These are phyloP conservation scores for Aphidoletes aphidimyza DNA, from an alignment of 2,888 invertebrate species.

Conservation along the genomic window DNA sequence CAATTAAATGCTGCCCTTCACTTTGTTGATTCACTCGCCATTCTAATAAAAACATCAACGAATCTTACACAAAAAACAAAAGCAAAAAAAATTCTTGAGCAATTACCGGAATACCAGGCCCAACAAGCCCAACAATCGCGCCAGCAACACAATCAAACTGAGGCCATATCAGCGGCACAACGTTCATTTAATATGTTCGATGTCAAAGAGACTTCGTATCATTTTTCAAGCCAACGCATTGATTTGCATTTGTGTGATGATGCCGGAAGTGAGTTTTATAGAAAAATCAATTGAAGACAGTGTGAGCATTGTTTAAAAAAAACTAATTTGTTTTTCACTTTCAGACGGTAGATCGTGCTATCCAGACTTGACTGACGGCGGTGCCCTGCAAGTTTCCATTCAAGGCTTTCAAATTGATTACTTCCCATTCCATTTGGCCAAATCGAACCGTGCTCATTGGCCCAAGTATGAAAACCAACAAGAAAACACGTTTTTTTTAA, in stretches of 20 bases:
- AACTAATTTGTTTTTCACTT: too few relatives aligned
- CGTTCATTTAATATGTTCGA: slow-evolving; percentile 87
- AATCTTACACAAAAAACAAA: slow-evolving; percentile 82
- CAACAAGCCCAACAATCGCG: slow-evolving; percentile 73
- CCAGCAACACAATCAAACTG: slow-evolving; percentile 63
- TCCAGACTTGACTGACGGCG: slow-evolving; percentile 87
- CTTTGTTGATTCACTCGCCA: slow-evolving; percentile 85
- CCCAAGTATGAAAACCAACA: too few relatives aligned
- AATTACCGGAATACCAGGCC: slow-evolving; percentile 79
- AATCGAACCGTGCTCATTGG: slow-evolving; percentile 90
- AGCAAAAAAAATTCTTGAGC: slow-evolving; percentile 81
- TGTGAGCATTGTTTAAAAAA: too few relatives aligned
- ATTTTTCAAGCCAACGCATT: slow-evolving; percentile 90
- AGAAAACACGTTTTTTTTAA: too few relatives aligned
- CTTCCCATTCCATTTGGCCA: slow-evolving; percentile 95
- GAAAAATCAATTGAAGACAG: neutral
- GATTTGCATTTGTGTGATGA: slow-evolving; percentile 98
- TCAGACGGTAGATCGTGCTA: slow-evolving; percentile 85
- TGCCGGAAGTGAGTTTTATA: slow-evolving; percentile 76
- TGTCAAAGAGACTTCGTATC: slow-evolving; percentile 97
- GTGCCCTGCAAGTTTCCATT: slow-evolving; percentile 91
- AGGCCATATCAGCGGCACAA: slow-evolving; percentile 65
- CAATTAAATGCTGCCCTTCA: slow-evolving; percentile 93
- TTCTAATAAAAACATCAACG: slow-evolving; percentile 83
- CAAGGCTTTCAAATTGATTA: slow-evolving; percentile 90